Conservation (phyloP, 2,888 invertebrate species). For the Deilephila porcellus region DNA sequence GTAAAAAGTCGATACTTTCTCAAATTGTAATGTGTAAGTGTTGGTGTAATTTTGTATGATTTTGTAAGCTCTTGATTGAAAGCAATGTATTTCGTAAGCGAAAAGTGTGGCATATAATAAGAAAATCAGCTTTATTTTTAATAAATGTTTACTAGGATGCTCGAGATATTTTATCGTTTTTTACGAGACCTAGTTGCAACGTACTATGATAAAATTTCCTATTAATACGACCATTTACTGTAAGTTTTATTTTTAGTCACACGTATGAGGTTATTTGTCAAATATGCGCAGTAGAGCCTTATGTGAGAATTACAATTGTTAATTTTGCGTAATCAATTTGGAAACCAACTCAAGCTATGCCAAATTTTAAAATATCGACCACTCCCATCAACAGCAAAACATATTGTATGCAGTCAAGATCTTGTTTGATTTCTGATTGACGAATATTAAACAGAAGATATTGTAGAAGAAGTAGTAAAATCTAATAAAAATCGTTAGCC, state of each 20-base stretch:
- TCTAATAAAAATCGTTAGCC: neutral
- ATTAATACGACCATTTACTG: neutral
- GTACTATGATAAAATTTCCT: neutral
- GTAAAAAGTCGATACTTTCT: neutral
- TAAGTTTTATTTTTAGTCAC: constrained; percentile 2
- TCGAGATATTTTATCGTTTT: neutral
- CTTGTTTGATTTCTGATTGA: neutral
- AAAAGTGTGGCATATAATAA: neutral
- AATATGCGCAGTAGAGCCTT: neutral
- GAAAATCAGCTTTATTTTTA: neutral
- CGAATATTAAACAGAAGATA: neutral
- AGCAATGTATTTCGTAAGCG: neutral
- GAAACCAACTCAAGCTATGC: neutral
- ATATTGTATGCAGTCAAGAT: neutral
- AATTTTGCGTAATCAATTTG: neutral
- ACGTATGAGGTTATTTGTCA: neutral
- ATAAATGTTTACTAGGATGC: neutral
- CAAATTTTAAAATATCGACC: constrained; percentile 4
- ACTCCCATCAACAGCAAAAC: neutral
- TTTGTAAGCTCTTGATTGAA: neutral
- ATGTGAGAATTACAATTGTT: neutral
- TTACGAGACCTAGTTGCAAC: neutral
- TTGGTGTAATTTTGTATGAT: constrained; percentile 7
- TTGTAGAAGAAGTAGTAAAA: too few relatives aligned
- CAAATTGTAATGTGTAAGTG: neutral